phyloP scores from a whole-genome alignment of 2,888 invertebrate species.

The Epinotia ramella region DNA sequence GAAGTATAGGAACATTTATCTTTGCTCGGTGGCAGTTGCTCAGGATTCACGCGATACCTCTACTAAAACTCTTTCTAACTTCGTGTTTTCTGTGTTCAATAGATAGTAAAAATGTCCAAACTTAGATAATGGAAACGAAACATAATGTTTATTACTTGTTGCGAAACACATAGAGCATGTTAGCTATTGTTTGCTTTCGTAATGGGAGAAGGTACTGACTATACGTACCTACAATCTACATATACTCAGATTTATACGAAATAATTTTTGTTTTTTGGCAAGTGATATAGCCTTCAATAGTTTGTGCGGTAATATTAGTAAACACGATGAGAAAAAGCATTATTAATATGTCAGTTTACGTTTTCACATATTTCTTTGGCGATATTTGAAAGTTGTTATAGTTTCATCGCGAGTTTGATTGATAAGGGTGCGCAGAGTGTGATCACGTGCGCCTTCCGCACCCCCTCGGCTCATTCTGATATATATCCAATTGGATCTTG shows the following conservation, averaged over 20 bases:
- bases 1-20: constrained; percentile 59
- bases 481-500: constrained; percentile 63
- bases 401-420: constrained; percentile 65
- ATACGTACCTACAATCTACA: not conserved
- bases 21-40: constrained; percentile 61
- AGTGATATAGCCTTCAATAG: too few relatives aligned
- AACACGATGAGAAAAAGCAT: not conserved
- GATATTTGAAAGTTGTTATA: constrained; percentile 60
- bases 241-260: too few relatives aligned
- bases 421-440: constrained; percentile 62
- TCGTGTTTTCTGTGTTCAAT: constrained; percentile 55
- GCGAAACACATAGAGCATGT: constrained; percentile 59
- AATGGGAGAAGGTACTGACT: not conserved
- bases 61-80: constrained; percentile 49
- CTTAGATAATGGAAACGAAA: constrained; percentile 62
- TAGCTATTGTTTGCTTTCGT: constrained; percentile 57
- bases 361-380: constrained; percentile 16
- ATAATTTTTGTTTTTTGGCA: too few relatives aligned
- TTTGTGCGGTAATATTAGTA: not conserved
- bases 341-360: not conserved
- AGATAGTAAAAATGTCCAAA: constrained; percentile 73
- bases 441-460: constrained; percentile 53
- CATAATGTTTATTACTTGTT: constrained; percentile 65
- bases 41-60: constrained; percentile 63
- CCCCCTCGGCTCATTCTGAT: constrained; percentile 54